Base-by-base conservation (phyloP, 2,797 vertebrate species). In the Molossus molossus region DNA sequence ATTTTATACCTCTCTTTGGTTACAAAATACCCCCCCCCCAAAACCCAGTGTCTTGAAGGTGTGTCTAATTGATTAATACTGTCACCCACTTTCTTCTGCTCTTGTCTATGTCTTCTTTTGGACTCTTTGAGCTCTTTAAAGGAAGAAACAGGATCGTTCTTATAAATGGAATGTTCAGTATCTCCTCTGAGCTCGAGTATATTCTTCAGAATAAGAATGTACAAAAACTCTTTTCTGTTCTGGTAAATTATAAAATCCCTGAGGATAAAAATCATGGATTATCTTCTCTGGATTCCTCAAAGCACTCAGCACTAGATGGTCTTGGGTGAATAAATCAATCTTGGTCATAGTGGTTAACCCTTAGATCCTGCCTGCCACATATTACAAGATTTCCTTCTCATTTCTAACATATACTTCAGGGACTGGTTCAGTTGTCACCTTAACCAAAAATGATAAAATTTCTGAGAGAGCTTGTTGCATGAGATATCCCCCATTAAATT, bases 251-350 rank as follows among this genome's bases (percentile, higher is more conserved):
- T 53, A 75, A 50, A 48, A 29, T 82, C 25, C 9, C 57, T 29
- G 23, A 85, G n/a, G 53, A 33, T 25, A 89, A 29, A 27, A 67
- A 79, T 3, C 21, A 27, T 76, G 27, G 1, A n/a, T 84, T 80
- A 70, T 86, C 18, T 20, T 87, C 64, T 83, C 55, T 67, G 62
- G 17, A 72, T 82, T 96, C 62, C 25, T 90, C 48, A 87, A 92
- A 80, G 60, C 12, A 15, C 12, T 67, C 75, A 58, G 69, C 27
- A 65, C 55, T 55, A 64, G 23, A 40, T 53, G 84, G 17, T 37
- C 64, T 69, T n/a, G 20, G 55, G 60, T 84, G 57, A 82, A 83
- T 73, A 60, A 67, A 72, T 89, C 82, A 50, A 69, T 53, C 21
- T 62, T 79, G 58, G 64, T 65, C 45, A 40, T 33, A 57, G 69